These are phyloP conservation scores for Muschampia plurimacula DNA, from an alignment of 2,888 invertebrate genomes.

Conservation along the genomic window DNA sequence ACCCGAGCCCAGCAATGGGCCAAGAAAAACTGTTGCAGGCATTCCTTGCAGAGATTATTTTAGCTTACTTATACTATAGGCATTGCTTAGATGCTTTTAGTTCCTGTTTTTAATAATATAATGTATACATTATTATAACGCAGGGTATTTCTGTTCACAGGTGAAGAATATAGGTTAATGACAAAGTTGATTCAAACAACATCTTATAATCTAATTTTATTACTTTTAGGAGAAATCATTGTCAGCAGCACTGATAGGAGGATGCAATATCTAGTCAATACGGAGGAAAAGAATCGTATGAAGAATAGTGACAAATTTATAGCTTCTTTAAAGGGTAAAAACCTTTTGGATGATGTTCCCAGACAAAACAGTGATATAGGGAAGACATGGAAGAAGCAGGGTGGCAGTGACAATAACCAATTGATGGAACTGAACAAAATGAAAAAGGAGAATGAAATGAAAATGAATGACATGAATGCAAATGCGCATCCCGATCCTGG, in stretches of 20 bases:
- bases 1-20: too few relatives aligned
- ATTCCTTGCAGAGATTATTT: too few relatives aligned
- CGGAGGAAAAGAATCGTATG: constrained; percentile 67
- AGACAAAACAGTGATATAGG: constrained; percentile 58
- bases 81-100: too few relatives aligned
- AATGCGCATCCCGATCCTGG: neutral
- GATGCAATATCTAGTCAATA: constrained; percentile 64
- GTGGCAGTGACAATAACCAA: constrained; percentile 50
- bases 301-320: constrained; percentile 80
- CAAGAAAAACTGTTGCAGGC: too few relatives aligned
- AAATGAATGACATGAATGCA: neutral
- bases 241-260: constrained; percentile 58
- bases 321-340: constrained; percentile 74
- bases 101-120: too few relatives aligned
- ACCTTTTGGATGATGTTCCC: constrained; percentile 66
- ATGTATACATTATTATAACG: too few relatives aligned
- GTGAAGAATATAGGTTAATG: too few relatives aligned
- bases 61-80: too few relatives aligned
- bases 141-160: too few relatives aligned
- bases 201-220: neutral
- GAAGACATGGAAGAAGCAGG: constrained; percentile 69
- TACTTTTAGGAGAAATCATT: constrained; percentile 68
- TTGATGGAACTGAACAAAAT: neutral
- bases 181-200: too few relatives aligned
- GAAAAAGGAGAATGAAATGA: neutral